A percentile compares a stretch with the other conserved stretches of the same genome.
These are phyloP conservation scores for Nothoprocta pentlandii DNA, from an alignment of 2,113 vertebrate species.

Conservation along the genomic window DNA sequence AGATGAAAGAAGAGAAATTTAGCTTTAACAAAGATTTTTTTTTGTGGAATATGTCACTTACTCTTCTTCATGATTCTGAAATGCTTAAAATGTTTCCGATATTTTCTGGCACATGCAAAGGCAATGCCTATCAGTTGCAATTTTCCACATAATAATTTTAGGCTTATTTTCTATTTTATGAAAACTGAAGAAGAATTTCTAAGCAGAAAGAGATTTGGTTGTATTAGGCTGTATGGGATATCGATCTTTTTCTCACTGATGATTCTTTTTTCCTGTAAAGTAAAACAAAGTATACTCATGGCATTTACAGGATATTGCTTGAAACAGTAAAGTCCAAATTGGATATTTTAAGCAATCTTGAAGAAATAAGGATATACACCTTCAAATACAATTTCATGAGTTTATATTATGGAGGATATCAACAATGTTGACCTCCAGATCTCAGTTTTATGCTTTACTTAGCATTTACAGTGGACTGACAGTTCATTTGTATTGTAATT, in stretches of 20 bases:
- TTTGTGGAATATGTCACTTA: neutral
- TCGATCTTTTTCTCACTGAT: neutral
- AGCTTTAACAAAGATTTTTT: neutral
- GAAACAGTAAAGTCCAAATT: neutral
- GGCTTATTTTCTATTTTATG: neutral
- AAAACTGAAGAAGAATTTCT: neutral
- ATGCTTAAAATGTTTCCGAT: neutral
- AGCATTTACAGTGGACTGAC: neutral
- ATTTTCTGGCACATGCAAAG: neutral
- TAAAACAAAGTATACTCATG: neutral
- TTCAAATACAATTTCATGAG: neutral
- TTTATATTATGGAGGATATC: neutral
- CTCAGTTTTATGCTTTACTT: constrained; percentile 46
- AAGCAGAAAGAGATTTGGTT: neutral
- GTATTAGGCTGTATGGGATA: neutral
- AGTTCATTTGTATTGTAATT: constrained; percentile 4
- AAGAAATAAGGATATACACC: neutral
- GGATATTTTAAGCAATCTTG: neutral
- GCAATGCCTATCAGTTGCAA: neutral
- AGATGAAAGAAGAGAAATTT: neutral
- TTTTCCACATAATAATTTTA: neutral
- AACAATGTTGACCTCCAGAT: neutral
- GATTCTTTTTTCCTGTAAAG: neutral
- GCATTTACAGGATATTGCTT: neutral
- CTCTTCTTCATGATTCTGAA: neutral